Percentiles rank a stretch among this genome's conserved stretches.
Conservation (phyloP, 2,113 vertebrate genomes). For the Brachypteracias leptosomus region DNA sequence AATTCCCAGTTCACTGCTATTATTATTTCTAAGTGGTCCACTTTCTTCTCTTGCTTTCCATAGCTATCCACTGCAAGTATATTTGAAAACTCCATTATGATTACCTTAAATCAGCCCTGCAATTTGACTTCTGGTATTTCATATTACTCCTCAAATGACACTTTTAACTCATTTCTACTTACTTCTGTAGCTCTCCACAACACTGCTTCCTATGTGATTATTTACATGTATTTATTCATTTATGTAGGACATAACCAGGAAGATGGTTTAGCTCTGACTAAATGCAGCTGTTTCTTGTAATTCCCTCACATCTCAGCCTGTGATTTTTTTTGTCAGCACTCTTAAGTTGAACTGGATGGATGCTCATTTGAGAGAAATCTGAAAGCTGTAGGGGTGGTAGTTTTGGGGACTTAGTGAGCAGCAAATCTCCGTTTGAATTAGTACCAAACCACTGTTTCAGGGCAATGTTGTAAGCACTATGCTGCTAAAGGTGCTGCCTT, state of each 20-base stretch:
- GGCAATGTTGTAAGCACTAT: fast-evolving
- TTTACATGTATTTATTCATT: not conserved
- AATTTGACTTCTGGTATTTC: conserved; percentile 69
- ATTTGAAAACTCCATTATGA: conserved; percentile 70
- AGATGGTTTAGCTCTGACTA: not conserved
- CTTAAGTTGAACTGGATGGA: not conserved
- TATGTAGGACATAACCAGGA: not conserved
- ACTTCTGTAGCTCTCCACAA: not conserved
- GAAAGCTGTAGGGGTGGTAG: not conserved
- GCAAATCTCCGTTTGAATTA: not conserved
- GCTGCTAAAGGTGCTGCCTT: not conserved
- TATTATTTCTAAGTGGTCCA: conserved; percentile 70
- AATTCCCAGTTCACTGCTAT: not conserved
- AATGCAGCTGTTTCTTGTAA: not conserved
- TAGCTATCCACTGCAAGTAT: conserved; percentile 58
- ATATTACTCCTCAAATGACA: conserved; percentile 41
- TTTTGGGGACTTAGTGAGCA: not conserved
- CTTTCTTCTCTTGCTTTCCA: conserved; percentile 67
- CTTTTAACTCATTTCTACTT: conserved; percentile 57
- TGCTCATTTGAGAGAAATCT: not conserved
- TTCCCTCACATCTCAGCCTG: not conserved
- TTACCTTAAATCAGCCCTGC: conserved; percentile 62
- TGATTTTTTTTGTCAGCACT: not conserved
- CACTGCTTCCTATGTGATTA: not conserved
- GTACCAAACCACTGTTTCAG: not conserved